Percentiles rank a stretch among this genome's conserved stretches.
These are phyloP conservation scores for Ridgeia piscesae DNA, from an alignment of 1,140 invertebrate species.

Conservation along the genomic window DNA sequence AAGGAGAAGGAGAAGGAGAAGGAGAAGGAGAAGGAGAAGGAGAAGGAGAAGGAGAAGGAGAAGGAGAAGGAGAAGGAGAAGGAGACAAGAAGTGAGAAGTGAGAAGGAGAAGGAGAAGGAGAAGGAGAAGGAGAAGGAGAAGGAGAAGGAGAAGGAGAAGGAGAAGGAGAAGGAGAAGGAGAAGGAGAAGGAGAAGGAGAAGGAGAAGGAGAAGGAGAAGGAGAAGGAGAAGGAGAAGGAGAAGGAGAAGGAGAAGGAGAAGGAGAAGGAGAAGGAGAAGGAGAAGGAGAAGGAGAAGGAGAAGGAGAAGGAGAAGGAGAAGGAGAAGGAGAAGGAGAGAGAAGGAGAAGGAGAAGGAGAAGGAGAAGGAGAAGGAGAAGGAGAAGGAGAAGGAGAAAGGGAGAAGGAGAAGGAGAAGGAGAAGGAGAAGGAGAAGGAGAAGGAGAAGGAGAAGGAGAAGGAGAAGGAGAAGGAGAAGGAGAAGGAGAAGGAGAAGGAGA, in stretches of 20 bases:
- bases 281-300: slow-evolving; percentile 10
- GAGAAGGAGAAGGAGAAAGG: slow-evolving; percentile 6
- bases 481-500: not conserved
- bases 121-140: not conserved
- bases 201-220: not conserved
- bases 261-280: slow-evolving; percentile 9
- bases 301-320: slow-evolving; percentile 13
- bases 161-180: not conserved
- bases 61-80: too few relatives aligned
- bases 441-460: slow-evolving; percentile 10
- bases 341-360: slow-evolving; percentile 13
- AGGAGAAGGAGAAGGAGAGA: slow-evolving; percentile 13
- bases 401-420: slow-evolving; percentile 10
- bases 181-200: slow-evolving; percentile 5
- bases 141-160: not conserved
- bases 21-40: too few relatives aligned
- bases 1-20: slow-evolving; percentile 8
- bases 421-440: slow-evolving; percentile 12
- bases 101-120: too few relatives aligned
- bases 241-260: slow-evolving; percentile 10
- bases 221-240: slow-evolving; percentile 10
- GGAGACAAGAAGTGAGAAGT: too few relatives aligned
- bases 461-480: slow-evolving; percentile 15
- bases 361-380: slow-evolving; percentile 14
- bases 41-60: too few relatives aligned